Evolutionary conservation across 2,797 vertebrate genomes (phyloP).

Genomic region (Chelmon rostratus): DNA sequence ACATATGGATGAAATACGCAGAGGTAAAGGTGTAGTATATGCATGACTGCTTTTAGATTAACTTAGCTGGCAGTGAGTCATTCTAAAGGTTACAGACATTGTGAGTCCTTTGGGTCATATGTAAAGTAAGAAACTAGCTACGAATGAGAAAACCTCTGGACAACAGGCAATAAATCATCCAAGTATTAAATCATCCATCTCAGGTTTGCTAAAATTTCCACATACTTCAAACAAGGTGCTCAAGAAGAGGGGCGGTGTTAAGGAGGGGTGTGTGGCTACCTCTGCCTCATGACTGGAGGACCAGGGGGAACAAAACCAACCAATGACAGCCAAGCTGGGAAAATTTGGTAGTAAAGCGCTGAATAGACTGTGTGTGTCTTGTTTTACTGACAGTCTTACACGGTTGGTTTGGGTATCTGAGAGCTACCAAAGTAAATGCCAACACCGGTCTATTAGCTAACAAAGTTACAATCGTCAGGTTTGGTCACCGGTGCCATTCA

Average conservation of each 20-base stretch:
- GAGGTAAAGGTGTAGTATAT: background rate
- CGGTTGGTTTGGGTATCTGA: fast-evolving
- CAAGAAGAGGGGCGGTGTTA: constrained; percentile 33
- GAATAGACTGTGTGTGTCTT: fast-evolving
- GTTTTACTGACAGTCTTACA: background rate
- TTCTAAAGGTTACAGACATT: background rate
- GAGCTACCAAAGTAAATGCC: background rate
- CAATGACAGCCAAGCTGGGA: constrained; percentile 27
- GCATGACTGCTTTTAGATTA: background rate
- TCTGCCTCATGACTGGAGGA: constrained; percentile 52
- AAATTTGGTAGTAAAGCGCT: background rate
- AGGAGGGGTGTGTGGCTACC: constrained; percentile 44
- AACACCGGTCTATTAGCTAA: background rate
- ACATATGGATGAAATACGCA: background rate
- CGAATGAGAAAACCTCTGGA: background rate
- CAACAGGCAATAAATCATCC: background rate
- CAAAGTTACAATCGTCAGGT: background rate
- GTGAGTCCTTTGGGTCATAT: background rate
- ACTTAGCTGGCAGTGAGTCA: too few species aligned
- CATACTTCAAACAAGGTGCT: background rate
- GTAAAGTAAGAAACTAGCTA: background rate
- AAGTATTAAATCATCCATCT: background rate
- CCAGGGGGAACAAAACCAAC: constrained; percentile 7
- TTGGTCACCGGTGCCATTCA: background rate
- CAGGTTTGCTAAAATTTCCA: background rate